phyloP scores from a whole-genome alignment of 2,113 vertebrate genomes.

The Rhynchopsitta pachyrhyncha region DNA sequence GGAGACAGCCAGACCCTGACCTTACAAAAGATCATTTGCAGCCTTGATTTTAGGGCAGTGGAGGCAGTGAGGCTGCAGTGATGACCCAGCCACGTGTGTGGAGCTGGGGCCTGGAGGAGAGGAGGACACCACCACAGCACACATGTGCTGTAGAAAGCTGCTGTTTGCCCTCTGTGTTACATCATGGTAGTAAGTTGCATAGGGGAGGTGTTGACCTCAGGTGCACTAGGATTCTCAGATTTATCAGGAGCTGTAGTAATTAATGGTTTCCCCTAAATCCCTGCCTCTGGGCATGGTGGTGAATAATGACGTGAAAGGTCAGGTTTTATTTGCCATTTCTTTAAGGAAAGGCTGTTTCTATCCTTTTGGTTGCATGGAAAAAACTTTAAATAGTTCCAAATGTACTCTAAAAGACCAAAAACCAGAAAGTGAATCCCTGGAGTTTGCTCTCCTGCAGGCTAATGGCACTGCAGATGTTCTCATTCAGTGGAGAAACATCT shows the following conservation, averaged over 20 bases:
- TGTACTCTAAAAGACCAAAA: background rate
- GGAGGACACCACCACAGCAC: background rate
- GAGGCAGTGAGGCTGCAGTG: accelerated
- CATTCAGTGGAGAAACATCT: background rate
- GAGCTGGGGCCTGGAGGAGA: background rate
- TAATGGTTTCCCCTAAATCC: background rate
- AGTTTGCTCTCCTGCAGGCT: background rate
- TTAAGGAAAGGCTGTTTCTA: background rate
- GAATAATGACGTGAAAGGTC: background rate
- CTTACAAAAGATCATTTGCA: background rate
- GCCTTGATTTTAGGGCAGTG: background rate
- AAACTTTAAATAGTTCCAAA: background rate
- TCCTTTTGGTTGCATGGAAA: background rate
- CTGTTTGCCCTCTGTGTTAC: background rate
- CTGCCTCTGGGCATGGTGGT: background rate
- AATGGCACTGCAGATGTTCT: background rate
- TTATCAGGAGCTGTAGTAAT: background rate
- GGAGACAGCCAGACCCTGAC: background rate
- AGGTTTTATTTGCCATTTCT: background rate
- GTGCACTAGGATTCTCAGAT: background rate
- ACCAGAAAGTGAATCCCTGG: background rate
- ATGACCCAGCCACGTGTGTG: accelerated
- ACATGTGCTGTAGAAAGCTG: background rate
- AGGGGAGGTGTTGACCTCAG: background rate
- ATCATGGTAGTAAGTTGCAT: too few relatives aligned